Base-by-base conservation (phyloP, 2,888 invertebrate species). In the Resseliella maxima region DNA sequence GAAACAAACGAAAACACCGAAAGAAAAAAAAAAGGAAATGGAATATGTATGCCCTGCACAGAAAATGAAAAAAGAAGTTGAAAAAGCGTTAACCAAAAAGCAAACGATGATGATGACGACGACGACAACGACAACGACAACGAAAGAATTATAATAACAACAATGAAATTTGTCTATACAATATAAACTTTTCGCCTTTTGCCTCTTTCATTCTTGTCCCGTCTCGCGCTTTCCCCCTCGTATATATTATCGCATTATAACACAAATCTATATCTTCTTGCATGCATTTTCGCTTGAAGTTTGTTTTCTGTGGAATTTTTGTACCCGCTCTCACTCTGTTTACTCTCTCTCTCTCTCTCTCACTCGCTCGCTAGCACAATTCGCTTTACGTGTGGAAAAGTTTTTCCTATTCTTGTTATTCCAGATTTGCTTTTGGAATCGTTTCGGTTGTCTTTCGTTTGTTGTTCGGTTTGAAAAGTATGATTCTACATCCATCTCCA, bases 111-210 rank as follows among this genome's bases (percentile, higher is more conserved):
- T n/a, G n/a, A n/a, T n/a, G n/a, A n/a, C n/a, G n/a, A n/a, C n/a
- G n/a, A n/a, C n/a, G n/a, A n/a, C n/a, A n/a, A n/a, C n/a, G n/a
- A n/a, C n/a, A n/a, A n/a, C 64, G 36, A 81, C 81, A 15, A 83
- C 83, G 38, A 83, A 83, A 38, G 83, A 83, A 83, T 83, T 38
- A 83, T 83, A 83, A 83, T 83, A 83, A 83, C 38, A 83, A 83
- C 38, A 83, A 83, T 83, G 83, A 83, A 83, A 83, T 83, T 83
- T 83, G 83, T 83, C 83, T 83, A 83, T 38, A 38, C 72, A 72
- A 72, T 83, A 36, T 83, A 38, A 83, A 83, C 83, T 83, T 83
- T 83, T 83, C 41, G 83, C 38, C 38, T 83, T 83, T 83, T 27
- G n/a, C 10, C 38, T 83, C 83, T 38, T 38, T 12, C 83, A n/a